Percentiles rank a stretch among this genome's conserved stretches.
Evolutionary conservation across 2,113 vertebrate species (phyloP).

Genomic region (Scomber scombrus): DNA sequence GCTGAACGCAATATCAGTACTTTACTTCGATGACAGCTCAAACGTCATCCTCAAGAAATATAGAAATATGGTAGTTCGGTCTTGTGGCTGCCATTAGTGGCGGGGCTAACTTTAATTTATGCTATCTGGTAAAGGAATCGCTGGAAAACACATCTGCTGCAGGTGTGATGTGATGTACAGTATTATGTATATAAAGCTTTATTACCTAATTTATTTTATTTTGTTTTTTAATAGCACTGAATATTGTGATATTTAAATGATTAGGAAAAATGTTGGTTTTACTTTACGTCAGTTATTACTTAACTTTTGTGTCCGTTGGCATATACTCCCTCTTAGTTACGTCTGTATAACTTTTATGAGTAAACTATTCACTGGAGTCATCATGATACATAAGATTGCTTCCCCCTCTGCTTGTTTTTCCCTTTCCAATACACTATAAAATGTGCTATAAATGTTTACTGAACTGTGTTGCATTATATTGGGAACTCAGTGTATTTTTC

Average conservation of each 20-base stretch:
- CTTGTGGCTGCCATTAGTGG: conserved; percentile 95
- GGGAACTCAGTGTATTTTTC: conserved; percentile 12
- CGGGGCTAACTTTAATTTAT: conserved; percentile 61
- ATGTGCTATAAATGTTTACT: conserved; percentile 16
- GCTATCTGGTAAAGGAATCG: conserved; percentile 63
- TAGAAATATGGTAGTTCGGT: conserved; percentile 99
- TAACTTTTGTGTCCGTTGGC: conserved; percentile 72
- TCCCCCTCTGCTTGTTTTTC: conserved; percentile 28
- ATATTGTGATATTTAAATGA: conserved; percentile 81
- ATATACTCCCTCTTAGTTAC: conserved; percentile 67
- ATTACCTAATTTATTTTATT: conserved; percentile 96
- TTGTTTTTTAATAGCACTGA: conserved; percentile 89
- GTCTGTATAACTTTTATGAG: conserved; percentile 49
- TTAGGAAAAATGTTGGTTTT: conserved; percentile 68
- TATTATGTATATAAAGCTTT: conserved; percentile 95
- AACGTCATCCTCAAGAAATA: conserved; percentile 99
- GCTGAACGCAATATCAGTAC: conserved; percentile 98
- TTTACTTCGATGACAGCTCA: conserved; percentile 99
- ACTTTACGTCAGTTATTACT: conserved; percentile 48
- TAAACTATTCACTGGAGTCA: conserved; percentile 74
- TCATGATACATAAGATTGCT: conserved; percentile 27
- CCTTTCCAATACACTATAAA: not conserved
- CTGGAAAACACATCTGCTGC: conserved; percentile 77
- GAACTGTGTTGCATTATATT: not conserved
- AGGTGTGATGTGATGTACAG: conserved; percentile 92